A percentile compares a stretch with the other conserved stretches of the same genome.
phyloP scores from a whole-genome alignment of 2,113 vertebrate species.

The Mormyrus iriodes region DNA sequence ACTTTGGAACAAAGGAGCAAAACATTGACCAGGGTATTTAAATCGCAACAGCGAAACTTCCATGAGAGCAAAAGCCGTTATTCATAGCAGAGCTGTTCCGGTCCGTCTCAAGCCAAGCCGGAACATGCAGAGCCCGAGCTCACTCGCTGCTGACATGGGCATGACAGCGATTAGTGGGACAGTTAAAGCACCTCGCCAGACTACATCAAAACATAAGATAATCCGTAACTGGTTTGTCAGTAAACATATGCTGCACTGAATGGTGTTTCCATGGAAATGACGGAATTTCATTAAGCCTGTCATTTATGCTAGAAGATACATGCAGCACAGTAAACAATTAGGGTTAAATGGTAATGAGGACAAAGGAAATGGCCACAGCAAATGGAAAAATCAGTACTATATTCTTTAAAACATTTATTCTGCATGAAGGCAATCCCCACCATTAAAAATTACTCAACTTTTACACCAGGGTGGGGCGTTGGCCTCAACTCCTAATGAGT shows the following conservation, averaged over 20 bases:
- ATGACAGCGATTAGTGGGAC: background rate
- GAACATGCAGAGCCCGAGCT: background rate
- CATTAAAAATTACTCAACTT: background rate
- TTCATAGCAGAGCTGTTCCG: background rate
- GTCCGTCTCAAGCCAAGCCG: background rate
- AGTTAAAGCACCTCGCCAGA: background rate
- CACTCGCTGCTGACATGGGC: background rate
- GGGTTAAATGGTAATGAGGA: background rate
- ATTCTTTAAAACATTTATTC: background rate
- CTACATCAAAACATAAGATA: background rate
- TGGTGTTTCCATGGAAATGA: background rate
- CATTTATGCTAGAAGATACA: background rate
- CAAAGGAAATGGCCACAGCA: background rate
- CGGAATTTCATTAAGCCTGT: background rate
- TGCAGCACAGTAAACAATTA: background rate
- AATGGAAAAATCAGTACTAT: background rate
- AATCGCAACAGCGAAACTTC: constrained; percentile 5
- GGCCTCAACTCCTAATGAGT: background rate
- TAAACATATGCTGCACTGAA: background rate
- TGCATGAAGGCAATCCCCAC: background rate
- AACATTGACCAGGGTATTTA: background rate
- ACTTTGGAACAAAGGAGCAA: background rate
- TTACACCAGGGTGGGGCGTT: no score
- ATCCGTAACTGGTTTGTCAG: background rate
- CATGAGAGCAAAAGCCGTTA: background rate